phyloP scores from a whole-genome alignment of 2,797 vertebrate genomes.

The Micrastur ruficollis region DNA sequence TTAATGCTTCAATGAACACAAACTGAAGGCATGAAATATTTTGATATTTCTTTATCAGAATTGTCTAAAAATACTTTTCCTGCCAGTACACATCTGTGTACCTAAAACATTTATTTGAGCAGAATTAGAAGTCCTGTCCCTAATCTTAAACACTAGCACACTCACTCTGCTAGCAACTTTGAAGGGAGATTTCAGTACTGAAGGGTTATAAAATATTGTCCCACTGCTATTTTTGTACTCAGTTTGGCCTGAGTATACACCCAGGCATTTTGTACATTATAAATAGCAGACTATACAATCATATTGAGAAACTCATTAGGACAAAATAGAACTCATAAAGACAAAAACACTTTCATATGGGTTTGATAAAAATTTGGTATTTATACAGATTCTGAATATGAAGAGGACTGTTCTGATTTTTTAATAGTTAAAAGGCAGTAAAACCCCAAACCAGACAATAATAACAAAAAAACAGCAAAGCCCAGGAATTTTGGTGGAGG shows the following conservation, averaged over 20 bases:
- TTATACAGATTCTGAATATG: not conserved
- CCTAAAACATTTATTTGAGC: not conserved
- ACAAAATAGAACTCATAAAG: not conserved
- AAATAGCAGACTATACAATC: not conserved
- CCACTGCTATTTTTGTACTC: not conserved
- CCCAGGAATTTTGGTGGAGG: not conserved
- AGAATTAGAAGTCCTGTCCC: not conserved
- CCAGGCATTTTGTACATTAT: not conserved
- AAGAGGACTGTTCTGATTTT: not conserved
- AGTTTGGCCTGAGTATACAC: not conserved
- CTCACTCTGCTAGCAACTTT: not conserved
- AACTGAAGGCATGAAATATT: not conserved
- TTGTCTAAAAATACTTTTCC: not conserved
- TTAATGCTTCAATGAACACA: not conserved
- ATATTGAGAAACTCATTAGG: not conserved
- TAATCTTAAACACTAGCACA: not conserved
- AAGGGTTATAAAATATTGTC: not conserved
- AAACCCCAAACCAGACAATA: not conserved
- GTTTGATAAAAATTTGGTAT: not conserved
- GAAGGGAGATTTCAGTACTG: not conserved
- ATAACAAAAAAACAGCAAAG: not conserved
- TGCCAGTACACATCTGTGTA: not conserved
- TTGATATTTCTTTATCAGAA: not conserved
- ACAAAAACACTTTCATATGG: not conserved
- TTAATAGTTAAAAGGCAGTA: not conserved